Conservation (phyloP, 2,113 vertebrate species). For the Ginglymostoma cirratum region DNA sequence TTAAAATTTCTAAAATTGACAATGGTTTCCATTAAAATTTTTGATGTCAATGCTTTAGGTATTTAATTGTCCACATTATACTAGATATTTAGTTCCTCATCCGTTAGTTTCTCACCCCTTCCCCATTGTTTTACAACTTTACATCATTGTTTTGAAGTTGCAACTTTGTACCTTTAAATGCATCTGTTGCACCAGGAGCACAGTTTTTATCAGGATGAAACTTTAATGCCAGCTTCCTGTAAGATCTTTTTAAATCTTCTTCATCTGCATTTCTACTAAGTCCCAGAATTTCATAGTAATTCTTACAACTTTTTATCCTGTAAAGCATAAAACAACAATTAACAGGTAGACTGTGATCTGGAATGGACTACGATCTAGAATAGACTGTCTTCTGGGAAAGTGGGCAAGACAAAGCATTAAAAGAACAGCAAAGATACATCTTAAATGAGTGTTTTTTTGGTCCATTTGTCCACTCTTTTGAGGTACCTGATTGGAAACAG, state of each 20-base stretch:
- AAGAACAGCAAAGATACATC: neutral
- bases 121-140: neutral
- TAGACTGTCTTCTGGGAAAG: neutral
- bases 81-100: neutral
- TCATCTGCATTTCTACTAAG: slow-evolving; percentile 72
- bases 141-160: too few relatives aligned
- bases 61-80: neutral
- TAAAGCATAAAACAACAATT: slow-evolving; percentile 28
- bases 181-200: slow-evolving; percentile 86
- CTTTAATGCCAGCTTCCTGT: slow-evolving; percentile 80
- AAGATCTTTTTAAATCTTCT: slow-evolving; percentile 86
- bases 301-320: slow-evolving; percentile 87
- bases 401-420: neutral
- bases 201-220: slow-evolving; percentile 95
- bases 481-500: neutral
- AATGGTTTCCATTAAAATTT: neutral
- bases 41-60: neutral
- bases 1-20: neutral
- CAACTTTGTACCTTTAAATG: slow-evolving; percentile 77
- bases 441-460: neutral
- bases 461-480: neutral
- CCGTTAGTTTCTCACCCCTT: neutral
- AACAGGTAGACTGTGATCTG: neutral
- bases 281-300: slow-evolving; percentile 90
- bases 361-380: neutral